These are phyloP conservation scores for Lepilemur ruficaudatus DNA, from an alignment of 2,797 vertebrate species.

Conservation along the genomic window DNA sequence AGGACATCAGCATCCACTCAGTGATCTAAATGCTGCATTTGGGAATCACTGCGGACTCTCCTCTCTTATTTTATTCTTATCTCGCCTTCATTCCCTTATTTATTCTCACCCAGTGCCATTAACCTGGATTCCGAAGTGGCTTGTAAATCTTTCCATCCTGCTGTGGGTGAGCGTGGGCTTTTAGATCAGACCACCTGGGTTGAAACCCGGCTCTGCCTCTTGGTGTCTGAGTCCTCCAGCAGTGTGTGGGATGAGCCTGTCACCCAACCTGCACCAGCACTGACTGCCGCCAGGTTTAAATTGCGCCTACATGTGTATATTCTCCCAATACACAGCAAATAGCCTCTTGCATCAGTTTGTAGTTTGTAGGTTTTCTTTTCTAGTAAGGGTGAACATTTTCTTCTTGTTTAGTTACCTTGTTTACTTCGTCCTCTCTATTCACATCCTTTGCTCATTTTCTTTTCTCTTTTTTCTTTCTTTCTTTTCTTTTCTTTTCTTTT, in stretches of 20 bases:
- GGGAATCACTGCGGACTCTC: neutral
- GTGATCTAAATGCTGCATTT: neutral
- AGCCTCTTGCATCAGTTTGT: neutral
- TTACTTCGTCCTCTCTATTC: neutral
- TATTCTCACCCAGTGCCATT: neutral
- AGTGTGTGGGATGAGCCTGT: neutral
- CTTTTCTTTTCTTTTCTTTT: neutral
- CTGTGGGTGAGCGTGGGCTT: neutral
- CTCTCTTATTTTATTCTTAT: neutral
- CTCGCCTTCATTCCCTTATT: neutral
- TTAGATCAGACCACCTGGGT: neutral
- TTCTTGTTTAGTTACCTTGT: neutral
- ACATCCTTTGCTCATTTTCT: neutral
- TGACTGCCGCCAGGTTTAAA: rapidly evolving
- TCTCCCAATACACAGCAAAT: neutral
- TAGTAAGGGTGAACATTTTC: neutral
- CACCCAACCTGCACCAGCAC: neutral
- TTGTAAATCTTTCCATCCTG: neutral
- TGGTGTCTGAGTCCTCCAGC: neutral
- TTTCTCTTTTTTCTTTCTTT: neutral
- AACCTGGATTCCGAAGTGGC: neutral
- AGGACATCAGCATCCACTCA: neutral
- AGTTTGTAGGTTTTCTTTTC: conserved; percentile 2
- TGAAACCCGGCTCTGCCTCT: neutral
- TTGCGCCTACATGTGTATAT: neutral